These are phyloP conservation scores for Heteromormyrus szaboi DNA, from an alignment of 2,797 vertebrate species.

Conservation along the genomic window DNA sequence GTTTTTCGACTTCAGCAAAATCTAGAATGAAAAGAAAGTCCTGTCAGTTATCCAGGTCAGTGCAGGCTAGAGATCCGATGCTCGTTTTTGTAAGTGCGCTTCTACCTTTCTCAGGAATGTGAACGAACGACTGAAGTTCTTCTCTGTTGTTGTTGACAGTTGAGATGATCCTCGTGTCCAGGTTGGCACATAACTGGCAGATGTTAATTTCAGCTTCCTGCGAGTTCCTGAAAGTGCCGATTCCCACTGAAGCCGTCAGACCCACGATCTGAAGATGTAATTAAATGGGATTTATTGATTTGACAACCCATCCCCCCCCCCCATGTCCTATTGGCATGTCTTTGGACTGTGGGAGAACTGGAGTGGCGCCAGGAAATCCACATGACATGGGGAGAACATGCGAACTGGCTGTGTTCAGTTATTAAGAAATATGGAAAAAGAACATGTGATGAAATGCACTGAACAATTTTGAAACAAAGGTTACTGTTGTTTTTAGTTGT, in stretches of 20 bases:
- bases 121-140: constrained; percentile 53
- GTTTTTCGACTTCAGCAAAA: constrained; percentile 22
- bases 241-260: constrained; percentile 65
- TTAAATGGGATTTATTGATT: neutral
- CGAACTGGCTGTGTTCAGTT: neutral
- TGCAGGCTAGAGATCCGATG: neutral
- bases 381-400: neutral
- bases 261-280: constrained; percentile 52
- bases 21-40: constrained; percentile 18
- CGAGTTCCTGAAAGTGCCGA: constrained; percentile 55
- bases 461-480: neutral
- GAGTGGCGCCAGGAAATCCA: neutral
- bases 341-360: neutral
- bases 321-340: neutral
- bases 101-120: constrained; percentile 60
- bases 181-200: constrained; percentile 60
- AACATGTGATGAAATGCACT: neutral
- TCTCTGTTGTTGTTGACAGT: constrained; percentile 58
- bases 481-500: neutral
- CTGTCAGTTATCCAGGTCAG: neutral
- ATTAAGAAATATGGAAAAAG: neutral
- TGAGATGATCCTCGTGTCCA: constrained; percentile 59
- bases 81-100: neutral
- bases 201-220: constrained; percentile 49
- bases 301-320: neutral